Evolutionary conservation across 1,140 invertebrate species (phyloP).

Genomic region (Agraylea sexmaculata): DNA sequence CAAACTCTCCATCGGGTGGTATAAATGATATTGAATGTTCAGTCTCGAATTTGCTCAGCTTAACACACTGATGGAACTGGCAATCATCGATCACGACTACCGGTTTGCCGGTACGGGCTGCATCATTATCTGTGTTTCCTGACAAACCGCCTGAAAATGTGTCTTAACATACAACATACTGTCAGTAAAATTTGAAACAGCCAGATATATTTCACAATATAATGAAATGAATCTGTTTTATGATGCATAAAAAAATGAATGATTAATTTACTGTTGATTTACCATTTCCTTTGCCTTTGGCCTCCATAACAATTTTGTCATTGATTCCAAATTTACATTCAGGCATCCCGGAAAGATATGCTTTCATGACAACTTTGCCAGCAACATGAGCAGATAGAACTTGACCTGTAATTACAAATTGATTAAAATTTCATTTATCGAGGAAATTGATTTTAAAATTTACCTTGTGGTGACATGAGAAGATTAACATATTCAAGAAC

Average conservation of each 20-base stretch:
- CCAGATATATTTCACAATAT: no score
- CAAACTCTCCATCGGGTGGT: constrained; percentile 99
- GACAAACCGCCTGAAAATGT: constrained; percentile 41
- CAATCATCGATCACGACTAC: constrained; percentile 99
- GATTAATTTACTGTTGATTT: constrained; percentile 10
- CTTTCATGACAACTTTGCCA: constrained; percentile 99
- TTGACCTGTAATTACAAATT: constrained; percentile 61
- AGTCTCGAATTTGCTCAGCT: constrained; percentile 98
- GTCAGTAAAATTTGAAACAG: constrained; percentile 4
- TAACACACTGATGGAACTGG: constrained; percentile 99
- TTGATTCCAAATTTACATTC: constrained; percentile 99
- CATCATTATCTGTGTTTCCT: constrained; percentile 68
- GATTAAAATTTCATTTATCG: constrained; percentile 3
- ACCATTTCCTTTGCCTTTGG: constrained; percentile 69
- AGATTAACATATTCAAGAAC: constrained; percentile 98
- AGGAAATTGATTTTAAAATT: constrained; percentile 7
- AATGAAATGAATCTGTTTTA: background rate
- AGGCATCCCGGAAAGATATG: constrained; percentile 98
- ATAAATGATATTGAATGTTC: constrained; percentile 99
- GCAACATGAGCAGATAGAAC: constrained; percentile 98
- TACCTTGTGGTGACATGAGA: constrained; percentile 97
- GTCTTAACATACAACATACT: constrained; percentile 7
- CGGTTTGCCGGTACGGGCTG: constrained; percentile 78
- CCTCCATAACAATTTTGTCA: constrained; percentile 98
- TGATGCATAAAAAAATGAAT: constrained; percentile 6